Evolutionary conservation across 2,113 vertebrate species (phyloP).

Genomic region (Coregonus clupeaformis): DNA sequence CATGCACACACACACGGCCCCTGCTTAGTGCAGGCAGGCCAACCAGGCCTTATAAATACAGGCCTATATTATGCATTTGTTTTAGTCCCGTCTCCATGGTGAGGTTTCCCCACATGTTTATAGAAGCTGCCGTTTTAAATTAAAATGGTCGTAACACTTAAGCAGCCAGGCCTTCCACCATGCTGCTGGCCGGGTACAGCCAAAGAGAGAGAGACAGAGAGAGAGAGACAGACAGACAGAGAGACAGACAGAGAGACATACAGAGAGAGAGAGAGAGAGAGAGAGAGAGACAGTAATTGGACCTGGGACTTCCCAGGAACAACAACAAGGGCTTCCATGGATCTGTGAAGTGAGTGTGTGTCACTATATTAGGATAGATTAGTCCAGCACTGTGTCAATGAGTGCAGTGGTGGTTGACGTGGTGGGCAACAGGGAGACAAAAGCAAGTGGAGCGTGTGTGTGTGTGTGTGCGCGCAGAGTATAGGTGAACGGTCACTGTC

Average conservation of each 20-base stretch:
- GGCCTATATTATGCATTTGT: constrained; percentile 79
- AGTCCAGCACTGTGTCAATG: background rate
- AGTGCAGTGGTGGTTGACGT: background rate
- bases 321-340: constrained; percentile 7
- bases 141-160: constrained; percentile 78
- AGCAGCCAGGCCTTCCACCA: constrained; percentile 50
- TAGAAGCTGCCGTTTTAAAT: constrained; percentile 78
- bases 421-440: background rate
- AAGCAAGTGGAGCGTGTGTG: background rate
- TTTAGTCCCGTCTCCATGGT: constrained; percentile 78
- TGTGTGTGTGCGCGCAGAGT: background rate
- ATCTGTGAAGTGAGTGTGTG: background rate
- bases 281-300: background rate
- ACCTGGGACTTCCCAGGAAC: constrained; percentile 11
- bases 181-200: constrained; percentile 37
- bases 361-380: background rate
- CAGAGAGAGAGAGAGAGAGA: background rate
- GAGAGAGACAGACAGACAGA: background rate
- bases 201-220: constrained; percentile 39
- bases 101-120: constrained; percentile 80
- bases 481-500: background rate
- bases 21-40: constrained; percentile 35
- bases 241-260: background rate
- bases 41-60: constrained; percentile 76
- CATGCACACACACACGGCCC: constrained; percentile 11